Conservation (phyloP, 1,140 invertebrate species). For the Bombus sylvicola region DNA sequence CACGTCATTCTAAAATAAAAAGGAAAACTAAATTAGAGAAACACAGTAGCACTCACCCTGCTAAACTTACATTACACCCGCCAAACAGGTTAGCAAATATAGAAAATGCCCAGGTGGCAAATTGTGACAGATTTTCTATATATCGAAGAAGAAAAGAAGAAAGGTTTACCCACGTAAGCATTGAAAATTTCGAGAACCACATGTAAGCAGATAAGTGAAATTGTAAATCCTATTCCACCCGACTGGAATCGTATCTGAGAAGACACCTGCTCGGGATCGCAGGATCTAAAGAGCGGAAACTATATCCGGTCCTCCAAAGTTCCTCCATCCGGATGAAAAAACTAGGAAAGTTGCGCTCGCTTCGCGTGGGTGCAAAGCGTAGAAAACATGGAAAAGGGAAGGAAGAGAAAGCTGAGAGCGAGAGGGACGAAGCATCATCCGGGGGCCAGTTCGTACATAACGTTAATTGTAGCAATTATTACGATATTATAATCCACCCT, state of each 20-base stretch:
- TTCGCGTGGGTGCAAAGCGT: slow-evolving; percentile 7
- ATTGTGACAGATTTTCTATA: no score
- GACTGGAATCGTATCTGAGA: slow-evolving; percentile 11
- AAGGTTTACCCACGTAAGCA: not conserved
- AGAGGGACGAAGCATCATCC: slow-evolving; percentile 3
- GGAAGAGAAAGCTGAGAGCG: not conserved
- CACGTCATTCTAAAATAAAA: no score
- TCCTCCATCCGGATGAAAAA: slow-evolving; percentile 52
- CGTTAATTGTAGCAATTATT: slow-evolving; percentile 74
- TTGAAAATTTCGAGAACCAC: not conserved
- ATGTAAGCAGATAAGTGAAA: not conserved
- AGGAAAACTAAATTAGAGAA: no score
- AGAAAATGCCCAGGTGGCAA: no score
- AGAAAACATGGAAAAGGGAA: not conserved
- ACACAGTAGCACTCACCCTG: no score
- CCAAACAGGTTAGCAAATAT: no score
- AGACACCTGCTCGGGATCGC: slow-evolving; percentile 20
- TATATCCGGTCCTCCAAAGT: slow-evolving; percentile 45
- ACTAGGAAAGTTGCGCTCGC: not conserved
- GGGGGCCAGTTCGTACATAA: slow-evolving; percentile 56
- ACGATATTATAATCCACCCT: slow-evolving; percentile 75
- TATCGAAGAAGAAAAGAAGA: no score
- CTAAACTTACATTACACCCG: no score
- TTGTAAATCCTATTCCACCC: not conserved
- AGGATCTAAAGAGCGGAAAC: slow-evolving; percentile 29